Percentiles rank a stretch among this genome's conserved stretches.
Evolutionary conservation across 2,797 vertebrate genomes (phyloP).

Genomic region (Rhinoraja longicauda): DNA sequence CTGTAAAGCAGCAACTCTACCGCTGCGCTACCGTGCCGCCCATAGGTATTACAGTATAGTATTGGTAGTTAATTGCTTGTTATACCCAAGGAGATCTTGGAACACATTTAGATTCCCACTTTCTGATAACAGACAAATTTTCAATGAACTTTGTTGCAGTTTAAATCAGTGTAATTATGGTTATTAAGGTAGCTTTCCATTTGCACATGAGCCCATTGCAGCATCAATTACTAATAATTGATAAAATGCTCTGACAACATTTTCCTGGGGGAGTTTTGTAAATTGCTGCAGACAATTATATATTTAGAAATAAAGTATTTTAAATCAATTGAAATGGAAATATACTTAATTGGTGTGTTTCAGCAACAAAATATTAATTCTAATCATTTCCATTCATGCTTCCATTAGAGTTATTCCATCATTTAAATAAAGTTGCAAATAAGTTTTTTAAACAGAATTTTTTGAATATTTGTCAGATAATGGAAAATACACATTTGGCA

Average conservation of each 20-base stretch:
- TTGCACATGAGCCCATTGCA: neutral
- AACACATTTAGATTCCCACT: neutral
- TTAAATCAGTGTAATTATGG: neutral
- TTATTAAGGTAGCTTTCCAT: neutral
- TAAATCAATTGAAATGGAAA: neutral
- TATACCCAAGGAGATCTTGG: neutral
- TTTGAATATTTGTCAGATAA: neutral
- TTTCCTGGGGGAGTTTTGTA: neutral
- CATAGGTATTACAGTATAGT: neutral
- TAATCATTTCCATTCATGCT: neutral
- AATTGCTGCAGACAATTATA: neutral
- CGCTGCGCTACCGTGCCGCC: no score
- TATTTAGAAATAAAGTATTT: neutral
- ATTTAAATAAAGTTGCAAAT: neutral
- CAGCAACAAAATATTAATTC: neutral
- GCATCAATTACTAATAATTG: conserved; percentile 18
- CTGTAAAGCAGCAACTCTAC: no score
- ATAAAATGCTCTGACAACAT: neutral
- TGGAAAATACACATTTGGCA: neutral
- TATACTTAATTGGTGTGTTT: neutral
- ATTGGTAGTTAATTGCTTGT: neutral
- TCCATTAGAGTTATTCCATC: neutral
- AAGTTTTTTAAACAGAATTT: neutral
- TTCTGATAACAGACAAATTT: neutral
- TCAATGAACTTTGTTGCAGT: neutral